These are phyloP conservation scores for Drosophila pallidifrons DNA, from an alignment of 1,140 invertebrate species.

Conservation along the genomic window DNA sequence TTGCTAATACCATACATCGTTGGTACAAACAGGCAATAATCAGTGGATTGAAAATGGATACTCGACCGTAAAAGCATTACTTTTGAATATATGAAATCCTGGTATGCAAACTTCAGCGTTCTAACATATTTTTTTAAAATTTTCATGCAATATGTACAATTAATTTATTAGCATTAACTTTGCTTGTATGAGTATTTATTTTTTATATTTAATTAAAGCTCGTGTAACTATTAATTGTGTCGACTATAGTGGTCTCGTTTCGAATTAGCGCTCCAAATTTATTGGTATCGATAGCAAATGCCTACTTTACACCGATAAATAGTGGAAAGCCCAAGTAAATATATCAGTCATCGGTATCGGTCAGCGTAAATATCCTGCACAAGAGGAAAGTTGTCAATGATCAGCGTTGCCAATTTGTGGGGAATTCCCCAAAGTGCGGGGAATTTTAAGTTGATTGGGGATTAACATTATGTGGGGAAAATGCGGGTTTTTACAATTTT, in stretches of 20 bases:
- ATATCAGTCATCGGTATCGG: background rate
- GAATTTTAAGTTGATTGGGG: no score
- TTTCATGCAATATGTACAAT: constrained; percentile 29
- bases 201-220: constrained; percentile 33
- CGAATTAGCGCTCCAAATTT: background rate
- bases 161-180: constrained; percentile 39
- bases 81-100: background rate
- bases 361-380: constrained; percentile 33
- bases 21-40: no score
- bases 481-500: no score
- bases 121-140: constrained; percentile 7
- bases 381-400: background rate
- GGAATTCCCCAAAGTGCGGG: no score
- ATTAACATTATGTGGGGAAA: no score
- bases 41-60: no score
- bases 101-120: background rate
- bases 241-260: background rate
- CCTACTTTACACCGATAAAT: constrained; percentile 8
- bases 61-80: background rate
- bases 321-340: background rate
- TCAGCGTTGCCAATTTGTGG: no score
- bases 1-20: background rate
- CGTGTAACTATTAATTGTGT: constrained; percentile 7
- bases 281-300: constrained; percentile 6
- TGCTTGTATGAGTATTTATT: constrained; percentile 51